These are phyloP conservation scores for Parazoanthus atlanticus DNA, from an alignment of 92 coral and sea anemone genomes.

Conservation along the genomic window DNA sequence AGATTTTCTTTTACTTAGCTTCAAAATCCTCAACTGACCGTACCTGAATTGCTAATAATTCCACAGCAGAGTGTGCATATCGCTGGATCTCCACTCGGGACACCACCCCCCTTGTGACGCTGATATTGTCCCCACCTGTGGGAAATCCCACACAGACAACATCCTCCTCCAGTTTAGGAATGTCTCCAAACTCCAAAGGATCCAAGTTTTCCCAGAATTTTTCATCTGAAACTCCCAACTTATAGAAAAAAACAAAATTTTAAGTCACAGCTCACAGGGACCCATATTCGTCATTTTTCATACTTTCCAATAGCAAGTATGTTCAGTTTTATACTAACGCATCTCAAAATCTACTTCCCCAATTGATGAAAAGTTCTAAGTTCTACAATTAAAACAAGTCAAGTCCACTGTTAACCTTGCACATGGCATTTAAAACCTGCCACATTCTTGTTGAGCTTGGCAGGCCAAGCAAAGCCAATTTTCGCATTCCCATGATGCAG, in stretches of 20 bases:
- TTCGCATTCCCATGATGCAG: no score
- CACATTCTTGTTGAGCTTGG: no score
- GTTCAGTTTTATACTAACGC: no score
- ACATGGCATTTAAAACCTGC: no score
- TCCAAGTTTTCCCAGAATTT: conserved; percentile 85
- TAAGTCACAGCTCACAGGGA: no score
- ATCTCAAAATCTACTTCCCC: no score
- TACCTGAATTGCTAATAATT: conserved; percentile 88
- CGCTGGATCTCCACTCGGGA: conserved; percentile 94
- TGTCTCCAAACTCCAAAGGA: conserved; percentile 81
- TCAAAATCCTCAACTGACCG: not conserved
- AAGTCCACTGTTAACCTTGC: no score
- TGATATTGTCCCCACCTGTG: conserved; percentile 89
- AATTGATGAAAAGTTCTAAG: no score
- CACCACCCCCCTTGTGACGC: conserved; percentile 91
- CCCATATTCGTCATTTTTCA: no score
- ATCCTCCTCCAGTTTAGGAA: conserved; percentile 87
- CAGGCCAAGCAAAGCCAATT: no score
- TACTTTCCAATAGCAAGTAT: no score
- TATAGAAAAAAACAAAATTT: not conserved
- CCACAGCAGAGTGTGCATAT: conserved; percentile 91
- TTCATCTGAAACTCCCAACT: conserved; percentile 79
- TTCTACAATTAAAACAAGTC: no score
- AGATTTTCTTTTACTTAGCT: not conserved
- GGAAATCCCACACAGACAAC: conserved; percentile 94